Percentiles rank a stretch among this genome's conserved stretches.
phyloP scores from a whole-genome alignment of 1,140 invertebrate genomes.

The Bombus haemorrhoidalis region DNA sequence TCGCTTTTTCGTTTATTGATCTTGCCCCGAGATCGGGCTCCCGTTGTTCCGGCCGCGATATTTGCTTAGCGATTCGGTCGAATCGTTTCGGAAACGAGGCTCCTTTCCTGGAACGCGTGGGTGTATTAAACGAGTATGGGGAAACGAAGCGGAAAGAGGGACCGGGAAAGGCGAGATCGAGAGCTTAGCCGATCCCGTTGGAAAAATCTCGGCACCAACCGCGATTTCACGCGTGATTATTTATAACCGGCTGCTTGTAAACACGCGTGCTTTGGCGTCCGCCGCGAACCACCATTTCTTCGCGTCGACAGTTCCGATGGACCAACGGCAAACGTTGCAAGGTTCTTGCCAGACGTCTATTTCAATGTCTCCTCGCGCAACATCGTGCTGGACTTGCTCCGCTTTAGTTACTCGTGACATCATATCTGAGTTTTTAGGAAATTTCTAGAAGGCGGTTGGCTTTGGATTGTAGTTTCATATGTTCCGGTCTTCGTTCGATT shows the following conservation, averaged over 20 bases:
- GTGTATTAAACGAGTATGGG: background rate
- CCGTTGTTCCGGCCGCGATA: background rate
- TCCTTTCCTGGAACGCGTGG: background rate
- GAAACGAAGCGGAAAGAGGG: no score
- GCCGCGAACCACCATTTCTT: conserved; percentile 15
- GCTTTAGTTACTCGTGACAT: background rate
- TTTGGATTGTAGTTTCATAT: no score
- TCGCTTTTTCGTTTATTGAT: conserved; percentile 1
- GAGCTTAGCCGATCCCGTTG: background rate
- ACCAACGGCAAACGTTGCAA: background rate
- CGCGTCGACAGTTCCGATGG: conserved; percentile 5
- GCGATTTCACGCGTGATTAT: conserved; percentile 12
- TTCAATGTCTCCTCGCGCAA: background rate
- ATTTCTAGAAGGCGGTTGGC: background rate
- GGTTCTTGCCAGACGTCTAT: background rate
- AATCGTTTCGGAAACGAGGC: background rate
- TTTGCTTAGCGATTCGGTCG: background rate
- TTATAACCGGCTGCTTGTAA: conserved; percentile 35
- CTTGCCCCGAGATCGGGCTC: background rate
- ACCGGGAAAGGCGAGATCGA: background rate
- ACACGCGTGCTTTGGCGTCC: background rate
- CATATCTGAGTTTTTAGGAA: background rate
- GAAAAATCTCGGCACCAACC: background rate
- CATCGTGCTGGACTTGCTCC: background rate
- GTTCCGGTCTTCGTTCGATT: background rate